Base-by-base conservation (phyloP, 2,888 invertebrate genomes). In the Glaucopsyche alexis region DNA sequence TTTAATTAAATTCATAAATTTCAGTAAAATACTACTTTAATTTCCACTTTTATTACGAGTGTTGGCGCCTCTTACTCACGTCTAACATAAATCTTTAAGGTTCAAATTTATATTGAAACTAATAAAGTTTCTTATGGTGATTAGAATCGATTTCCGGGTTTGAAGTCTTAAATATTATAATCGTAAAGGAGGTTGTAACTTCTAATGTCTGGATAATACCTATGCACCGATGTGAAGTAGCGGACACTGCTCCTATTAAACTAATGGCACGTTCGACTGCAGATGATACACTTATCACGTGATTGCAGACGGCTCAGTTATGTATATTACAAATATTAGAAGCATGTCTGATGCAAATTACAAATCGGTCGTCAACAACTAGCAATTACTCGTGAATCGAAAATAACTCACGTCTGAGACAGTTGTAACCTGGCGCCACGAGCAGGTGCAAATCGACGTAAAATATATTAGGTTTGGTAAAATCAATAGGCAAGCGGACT, bases 261-360 rank as follows among this genome's bases (percentile, higher is more conserved):
- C 16, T 67, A 67, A 67, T 67, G 67, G 16, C 13, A 45, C 42
- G 67, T 16, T 67, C 42, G 16, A 11, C 42, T 8, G 45, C 45
- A 67, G 19, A 29, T 4, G 29, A 45, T 67, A 45, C 67, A 67
- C 42, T 67, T 67, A 67, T 67, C 67, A 67, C 42, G 42, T 42
- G n/a, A 67, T 67, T 67, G 19, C 67, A 42, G 45, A 67, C 13
- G 19, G 45, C n/a, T 38, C 60, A 60, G 60, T 29, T 60, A 60
- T 13, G 29, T 38, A 29, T 60, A 60, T 60, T 60, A 60, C 29
- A 60, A 60, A 60, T 60, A 60, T 60, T 60, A 29, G 60, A 60
- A 60, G 29, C 60, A 29, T 60, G 60, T 38, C 60, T 29, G 60
- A 60, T 60, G 60, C 60, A 60, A 60, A 60, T 60, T 60, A 60